Evolutionary conservation across 2,797 vertebrate genomes (phyloP).

Genomic region (Potorous gilbertii): DNA sequence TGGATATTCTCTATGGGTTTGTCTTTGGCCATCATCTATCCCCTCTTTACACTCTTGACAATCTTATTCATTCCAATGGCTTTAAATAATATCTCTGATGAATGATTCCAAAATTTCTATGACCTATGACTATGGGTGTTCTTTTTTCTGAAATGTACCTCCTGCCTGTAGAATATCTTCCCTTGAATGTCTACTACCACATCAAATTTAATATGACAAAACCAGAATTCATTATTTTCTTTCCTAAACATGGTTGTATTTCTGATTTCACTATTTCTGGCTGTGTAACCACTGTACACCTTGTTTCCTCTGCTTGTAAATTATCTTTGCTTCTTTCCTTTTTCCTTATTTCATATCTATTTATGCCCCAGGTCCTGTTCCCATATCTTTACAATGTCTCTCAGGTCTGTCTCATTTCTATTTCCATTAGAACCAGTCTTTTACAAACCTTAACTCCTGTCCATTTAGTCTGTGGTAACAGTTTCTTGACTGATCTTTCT

Average conservation of each 20-base stretch:
- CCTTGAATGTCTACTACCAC: neutral
- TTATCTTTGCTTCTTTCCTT: neutral
- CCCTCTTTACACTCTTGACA: neutral
- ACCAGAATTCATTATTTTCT: neutral
- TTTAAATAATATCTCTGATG: neutral
- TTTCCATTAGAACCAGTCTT: neutral
- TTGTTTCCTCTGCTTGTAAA: neutral
- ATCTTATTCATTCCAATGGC: neutral
- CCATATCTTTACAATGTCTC: neutral
- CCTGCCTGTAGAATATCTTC: neutral
- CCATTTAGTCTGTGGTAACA: neutral
- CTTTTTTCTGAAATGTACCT: neutral
- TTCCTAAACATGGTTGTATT: neutral
- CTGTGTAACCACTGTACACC: neutral
- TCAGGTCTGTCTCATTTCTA: neutral
- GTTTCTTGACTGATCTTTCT: neutral
- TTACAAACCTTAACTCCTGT: neutral
- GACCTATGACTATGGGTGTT: neutral
- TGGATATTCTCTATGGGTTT: neutral
- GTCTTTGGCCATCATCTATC: neutral
- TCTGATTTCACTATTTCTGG: neutral
- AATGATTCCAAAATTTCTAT: neutral
- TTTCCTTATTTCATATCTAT: neutral
- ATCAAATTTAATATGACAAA: neutral
- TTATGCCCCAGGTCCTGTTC: neutral